Evolutionary conservation across 2,797 vertebrate genomes (phyloP), one percentile per base, ranked within the genome.

Genomic region (Perodicticus potto): DNA sequence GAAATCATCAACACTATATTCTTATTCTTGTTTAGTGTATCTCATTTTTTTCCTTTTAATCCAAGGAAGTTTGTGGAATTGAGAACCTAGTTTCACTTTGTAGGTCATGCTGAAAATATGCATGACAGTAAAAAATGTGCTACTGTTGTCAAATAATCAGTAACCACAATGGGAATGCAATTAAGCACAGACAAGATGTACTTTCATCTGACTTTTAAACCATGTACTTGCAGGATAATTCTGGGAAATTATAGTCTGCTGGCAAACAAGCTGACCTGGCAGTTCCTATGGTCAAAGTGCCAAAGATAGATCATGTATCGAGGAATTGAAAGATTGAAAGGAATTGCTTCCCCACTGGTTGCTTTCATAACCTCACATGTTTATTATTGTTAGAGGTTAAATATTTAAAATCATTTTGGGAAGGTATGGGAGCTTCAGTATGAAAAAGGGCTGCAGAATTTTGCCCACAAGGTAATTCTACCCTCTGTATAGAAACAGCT

Each of bases 201-300:
- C 34, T 92, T 80, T 17, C 32, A 83, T 73, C 49, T 90, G 78
- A 76, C 72, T 84, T 84, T 92, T 81, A 95, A 96, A 95, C 53
- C 40, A 13, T n/a, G 29, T 76, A 85, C 70, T 70, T 87, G 29
- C 81, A 72, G n/a, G 27, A 81, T 90, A 92, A 95, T 94, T 90
- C 72, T 82, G 25, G 37, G 27, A 90, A 94, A 96, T 92, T 85
- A 76, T 37, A 81, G 82, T 88, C 95, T 73, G 29, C 61, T 67
- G 40, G 67, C 49, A 92, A 96, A 93, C 8, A 96, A 70, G 32
- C 43, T 43, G 27, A 76, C 2, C 8, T 76, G 19, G 40, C 2
- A 61, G 29, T 49, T 94, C 16, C 23, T 94, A 67, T 27, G 13
- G 45, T 80, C 78, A 77, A 93, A 84, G 13, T 95, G 55, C 57